phyloP scores from a whole-genome alignment of 2,113 vertebrate species.

The Ondatra zibethicus region DNA sequence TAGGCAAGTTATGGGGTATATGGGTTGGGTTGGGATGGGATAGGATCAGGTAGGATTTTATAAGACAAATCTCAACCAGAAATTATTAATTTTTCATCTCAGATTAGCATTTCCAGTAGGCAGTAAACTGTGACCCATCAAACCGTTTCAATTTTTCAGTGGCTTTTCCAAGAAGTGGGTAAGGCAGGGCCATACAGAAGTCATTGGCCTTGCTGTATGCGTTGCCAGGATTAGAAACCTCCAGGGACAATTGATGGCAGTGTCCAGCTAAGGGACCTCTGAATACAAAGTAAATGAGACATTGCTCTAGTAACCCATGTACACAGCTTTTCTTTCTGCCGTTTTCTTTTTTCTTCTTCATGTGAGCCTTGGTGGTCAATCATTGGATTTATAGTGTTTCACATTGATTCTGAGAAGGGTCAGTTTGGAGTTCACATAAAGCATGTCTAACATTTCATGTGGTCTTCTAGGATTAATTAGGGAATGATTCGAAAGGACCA shows the following conservation, averaged over 20 bases:
- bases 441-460: neutral
- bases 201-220: neutral
- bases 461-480: conserved; percentile 64
- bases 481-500: conserved; percentile 79
- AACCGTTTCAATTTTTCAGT: neutral
- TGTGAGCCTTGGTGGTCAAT: neutral
- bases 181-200: neutral
- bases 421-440: conserved; percentile 13
- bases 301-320: neutral
- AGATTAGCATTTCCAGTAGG: neutral
- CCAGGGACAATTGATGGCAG: neutral
- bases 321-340: neutral
- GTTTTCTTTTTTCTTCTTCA: neutral
- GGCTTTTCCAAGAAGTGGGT: neutral
- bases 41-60: neutral
- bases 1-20: neutral
- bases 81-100: conserved; percentile 9
- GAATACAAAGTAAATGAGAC: conserved; percentile 45
- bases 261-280: neutral
- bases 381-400: conserved; percentile 33
- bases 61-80: conserved; percentile 35
- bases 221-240: neutral
- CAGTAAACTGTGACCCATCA: neutral
- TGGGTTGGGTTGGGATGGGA: neutral
- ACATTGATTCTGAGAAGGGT: conserved; percentile 33